Percentiles rank a stretch among this genome's conserved stretches.
phyloP scores from a whole-genome alignment of 2,888 invertebrate genomes.

The Smittia sp. region DNA sequence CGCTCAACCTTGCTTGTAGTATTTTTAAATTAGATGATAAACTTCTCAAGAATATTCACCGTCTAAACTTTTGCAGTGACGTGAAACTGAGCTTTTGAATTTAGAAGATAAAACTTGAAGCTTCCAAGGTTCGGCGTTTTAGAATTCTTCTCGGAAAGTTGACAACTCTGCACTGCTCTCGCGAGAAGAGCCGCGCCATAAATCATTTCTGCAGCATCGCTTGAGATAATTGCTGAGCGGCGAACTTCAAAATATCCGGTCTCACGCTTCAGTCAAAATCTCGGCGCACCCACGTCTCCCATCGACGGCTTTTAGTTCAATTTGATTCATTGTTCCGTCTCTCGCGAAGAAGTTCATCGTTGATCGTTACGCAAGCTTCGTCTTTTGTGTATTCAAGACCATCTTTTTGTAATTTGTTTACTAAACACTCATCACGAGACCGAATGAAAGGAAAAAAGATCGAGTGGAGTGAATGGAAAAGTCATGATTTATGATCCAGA shows the following conservation, averaged over 20 bases:
- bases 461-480: not conserved
- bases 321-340: no score
- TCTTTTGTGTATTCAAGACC: not conserved
- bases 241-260: slow-evolving; percentile 29
- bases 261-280: slow-evolving; percentile 36
- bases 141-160: no score
- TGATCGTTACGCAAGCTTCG: slow-evolving; percentile 12
- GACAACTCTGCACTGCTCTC: no score
- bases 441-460: not conserved
- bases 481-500: slow-evolving; percentile 36
- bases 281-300: not conserved
- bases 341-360: no score
- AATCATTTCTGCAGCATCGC: slow-evolving; percentile 19
- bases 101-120: no score
- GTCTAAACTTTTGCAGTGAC: no score
- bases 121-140: no score
- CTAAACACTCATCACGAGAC: not conserved
- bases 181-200: no score
- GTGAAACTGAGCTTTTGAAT: no score
- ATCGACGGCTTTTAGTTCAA: not conserved
- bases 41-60: no score
- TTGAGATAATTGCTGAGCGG: not conserved
- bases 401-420: not conserved
- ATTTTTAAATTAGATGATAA: no score
- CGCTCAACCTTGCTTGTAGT: no score